phyloP scores from a whole-genome alignment of 2,113 vertebrate genomes.

The Phylloscopus whistleri region DNA sequence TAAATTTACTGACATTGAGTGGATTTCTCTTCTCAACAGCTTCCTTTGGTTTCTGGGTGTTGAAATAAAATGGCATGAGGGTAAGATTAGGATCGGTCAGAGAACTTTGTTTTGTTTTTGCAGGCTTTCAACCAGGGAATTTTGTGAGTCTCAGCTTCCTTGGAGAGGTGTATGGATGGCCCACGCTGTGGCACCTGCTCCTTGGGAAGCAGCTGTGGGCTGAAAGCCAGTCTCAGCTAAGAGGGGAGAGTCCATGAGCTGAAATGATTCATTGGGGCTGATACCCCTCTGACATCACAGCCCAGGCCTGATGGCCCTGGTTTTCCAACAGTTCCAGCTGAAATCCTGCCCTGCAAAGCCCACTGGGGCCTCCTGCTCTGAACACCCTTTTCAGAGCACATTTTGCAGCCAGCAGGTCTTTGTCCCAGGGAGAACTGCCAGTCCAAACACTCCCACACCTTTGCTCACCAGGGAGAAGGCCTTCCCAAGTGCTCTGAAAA shows the following conservation, averaged over 20 bases:
- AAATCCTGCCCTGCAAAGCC: neutral
- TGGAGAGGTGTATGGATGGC: neutral
- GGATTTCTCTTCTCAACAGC: neutral
- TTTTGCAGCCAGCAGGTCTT: conserved; percentile 1
- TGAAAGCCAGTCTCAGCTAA: neutral
- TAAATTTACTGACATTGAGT: neutral
- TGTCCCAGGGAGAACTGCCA: neutral
- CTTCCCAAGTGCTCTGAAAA: conserved; percentile 21
- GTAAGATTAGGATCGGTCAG: neutral
- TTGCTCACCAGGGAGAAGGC: conserved; percentile 15
- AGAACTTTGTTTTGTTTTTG: neutral
- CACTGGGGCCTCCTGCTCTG: neutral
- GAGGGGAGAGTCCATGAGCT: neutral
- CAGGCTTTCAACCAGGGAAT: neutral
- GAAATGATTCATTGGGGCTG: neutral
- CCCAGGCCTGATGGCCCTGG: neutral
- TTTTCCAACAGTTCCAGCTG: neutral
- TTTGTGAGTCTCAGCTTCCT: neutral
- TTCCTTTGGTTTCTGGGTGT: neutral
- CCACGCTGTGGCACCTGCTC: neutral
- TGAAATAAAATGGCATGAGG: neutral
- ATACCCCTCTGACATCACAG: neutral
- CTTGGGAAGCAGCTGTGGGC: neutral
- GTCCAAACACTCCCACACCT: conserved; percentile 22
- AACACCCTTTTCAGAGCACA: neutral